These are phyloP conservation scores for Adineta ricciae DNA, from an alignment of 2,888 invertebrate species.

Conservation along the genomic window DNA sequence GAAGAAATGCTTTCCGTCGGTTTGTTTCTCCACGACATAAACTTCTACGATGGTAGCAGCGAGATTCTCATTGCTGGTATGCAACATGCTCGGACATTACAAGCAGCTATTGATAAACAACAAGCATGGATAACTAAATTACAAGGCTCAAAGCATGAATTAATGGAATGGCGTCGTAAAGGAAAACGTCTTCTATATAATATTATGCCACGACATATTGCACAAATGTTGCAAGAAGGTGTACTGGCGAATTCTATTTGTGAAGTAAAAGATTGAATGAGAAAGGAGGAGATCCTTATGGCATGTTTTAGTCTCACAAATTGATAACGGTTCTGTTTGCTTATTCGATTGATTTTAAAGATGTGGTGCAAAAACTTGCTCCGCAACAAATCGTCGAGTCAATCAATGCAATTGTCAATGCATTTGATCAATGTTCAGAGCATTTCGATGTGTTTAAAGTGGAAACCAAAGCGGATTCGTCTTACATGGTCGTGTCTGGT, in stretches of 20 bases:
- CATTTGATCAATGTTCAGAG: conserved; percentile 23
- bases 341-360: conserved; percentile 30
- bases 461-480: conserved; percentile 72
- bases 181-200: conserved; percentile 27
- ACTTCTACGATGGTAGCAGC: conserved; percentile 70
- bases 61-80: conserved; percentile 73
- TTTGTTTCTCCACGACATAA: conserved; percentile 69
- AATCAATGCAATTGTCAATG: conserved; percentile 28
- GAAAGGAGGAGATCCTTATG: too few relatives aligned
- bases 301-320: conserved; percentile 21
- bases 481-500: conserved; percentile 82
- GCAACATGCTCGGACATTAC: conserved; percentile 58
- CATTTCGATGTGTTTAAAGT: conserved; percentile 51
- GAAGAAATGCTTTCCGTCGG: conserved; percentile 69
- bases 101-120: conserved; percentile 33
- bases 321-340: conserved; percentile 30
- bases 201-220: conserved; percentile 30
- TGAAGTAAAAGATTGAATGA: conserved; percentile 27
- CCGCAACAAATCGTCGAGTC: conserved; percentile 27
- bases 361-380: conserved; percentile 24
- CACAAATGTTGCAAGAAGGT: conserved; percentile 26
- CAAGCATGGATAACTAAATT: conserved; percentile 32
- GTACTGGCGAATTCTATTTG: conserved; percentile 25
- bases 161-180: conserved; percentile 28
- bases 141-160: conserved; percentile 24